Percentiles rank a stretch among this genome's conserved stretches.
These are phyloP conservation scores for Pipistrellus pygmaeus DNA, from an alignment of 2,797 vertebrate genomes.

Conservation along the genomic window DNA sequence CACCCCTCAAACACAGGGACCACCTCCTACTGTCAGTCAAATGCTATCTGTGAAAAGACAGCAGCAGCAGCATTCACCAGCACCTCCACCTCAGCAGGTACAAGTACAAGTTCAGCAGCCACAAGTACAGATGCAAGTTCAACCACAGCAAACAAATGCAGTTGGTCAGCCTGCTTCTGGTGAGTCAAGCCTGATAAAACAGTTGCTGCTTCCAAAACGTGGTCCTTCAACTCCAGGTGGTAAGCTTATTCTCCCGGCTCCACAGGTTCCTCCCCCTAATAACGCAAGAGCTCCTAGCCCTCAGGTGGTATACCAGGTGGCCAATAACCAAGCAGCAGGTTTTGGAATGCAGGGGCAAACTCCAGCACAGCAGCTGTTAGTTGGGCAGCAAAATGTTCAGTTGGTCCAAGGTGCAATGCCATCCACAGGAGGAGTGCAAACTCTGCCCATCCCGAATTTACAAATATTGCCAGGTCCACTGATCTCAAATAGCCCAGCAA, in stretches of 20 bases:
- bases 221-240: constrained; percentile 97
- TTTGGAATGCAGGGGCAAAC: constrained; percentile 93
- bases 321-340: constrained; percentile 90
- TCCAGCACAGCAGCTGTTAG: constrained; percentile 93
- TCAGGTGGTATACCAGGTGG: constrained; percentile 97
- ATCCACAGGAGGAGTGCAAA: constrained; percentile 92
- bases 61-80: constrained; percentile 91
- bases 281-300: constrained; percentile 94
- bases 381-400: constrained; percentile 95
- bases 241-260: constrained; percentile 98
- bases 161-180: constrained; percentile 94
- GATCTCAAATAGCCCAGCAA: constrained; percentile 94
- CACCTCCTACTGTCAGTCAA: constrained; percentile 95
- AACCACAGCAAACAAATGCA: constrained; percentile 86
- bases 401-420: constrained; percentile 95
- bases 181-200: constrained; percentile 99
- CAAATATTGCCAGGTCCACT: constrained; percentile 95
- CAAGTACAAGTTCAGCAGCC: constrained; percentile 87
- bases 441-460: constrained; percentile 95
- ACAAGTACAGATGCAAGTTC: constrained; percentile 90
- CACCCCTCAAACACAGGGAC: constrained; percentile 91
- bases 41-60: constrained; percentile 96
- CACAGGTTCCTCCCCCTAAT: constrained; percentile 96
- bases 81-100: constrained; percentile 88
- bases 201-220: constrained; percentile 98